phyloP scores from a whole-genome alignment of 1,140 invertebrate species.

The Nasonia longicornis region DNA sequence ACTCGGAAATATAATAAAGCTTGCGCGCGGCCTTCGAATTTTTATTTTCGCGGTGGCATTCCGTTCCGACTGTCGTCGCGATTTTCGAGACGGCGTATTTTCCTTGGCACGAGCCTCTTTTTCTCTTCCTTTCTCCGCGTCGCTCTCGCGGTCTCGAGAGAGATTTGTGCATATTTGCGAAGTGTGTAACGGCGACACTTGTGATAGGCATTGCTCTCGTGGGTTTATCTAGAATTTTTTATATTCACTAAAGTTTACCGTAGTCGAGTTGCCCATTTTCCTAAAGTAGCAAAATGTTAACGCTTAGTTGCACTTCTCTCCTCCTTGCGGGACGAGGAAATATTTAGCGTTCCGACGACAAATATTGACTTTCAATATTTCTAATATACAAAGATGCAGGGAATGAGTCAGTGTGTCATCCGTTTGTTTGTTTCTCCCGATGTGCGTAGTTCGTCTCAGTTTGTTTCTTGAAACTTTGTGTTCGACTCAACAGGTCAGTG shows the following conservation, averaged over 20 bases:
- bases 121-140: not conserved
- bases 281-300: too few relatives aligned
- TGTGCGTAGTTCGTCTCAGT: too few relatives aligned
- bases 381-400: not conserved
- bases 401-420: not conserved
- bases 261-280: too few relatives aligned
- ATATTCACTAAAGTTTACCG: too few relatives aligned
- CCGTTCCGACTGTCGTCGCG: not conserved
- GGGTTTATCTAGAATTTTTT: too few relatives aligned
- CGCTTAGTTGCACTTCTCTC: too few relatives aligned
- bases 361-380: slow-evolving; percentile 2
- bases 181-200: too few relatives aligned
- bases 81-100: not conserved
- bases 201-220: too few relatives aligned
- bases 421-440: too few relatives aligned
- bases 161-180: too few relatives aligned
- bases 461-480: too few relatives aligned
- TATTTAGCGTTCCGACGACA: not conserved
- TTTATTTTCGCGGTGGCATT: not conserved
- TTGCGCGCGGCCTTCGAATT: not conserved
- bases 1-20: not conserved
- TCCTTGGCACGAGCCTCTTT: not conserved
- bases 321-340: not conserved
- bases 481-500: too few relatives aligned
- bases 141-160: not conserved